Conservation (phyloP, 2,113 vertebrate genomes). For the Hyperopisus bebe region DNA sequence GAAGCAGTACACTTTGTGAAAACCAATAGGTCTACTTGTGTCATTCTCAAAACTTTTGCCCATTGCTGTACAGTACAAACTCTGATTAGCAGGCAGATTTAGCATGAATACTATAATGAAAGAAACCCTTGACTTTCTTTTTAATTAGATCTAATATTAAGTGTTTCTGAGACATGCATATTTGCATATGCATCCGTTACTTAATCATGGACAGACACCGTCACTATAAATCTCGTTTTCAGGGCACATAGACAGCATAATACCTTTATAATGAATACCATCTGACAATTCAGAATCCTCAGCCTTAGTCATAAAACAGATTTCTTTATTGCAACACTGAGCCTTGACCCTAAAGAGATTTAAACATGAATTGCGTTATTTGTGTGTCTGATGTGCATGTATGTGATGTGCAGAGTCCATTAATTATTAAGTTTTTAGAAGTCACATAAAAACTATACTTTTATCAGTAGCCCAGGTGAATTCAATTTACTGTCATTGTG, state of each 20-base stretch:
- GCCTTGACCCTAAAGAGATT: conserved; percentile 13
- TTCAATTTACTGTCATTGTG: background rate
- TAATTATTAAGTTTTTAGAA: background rate
- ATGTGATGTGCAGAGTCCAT: background rate
- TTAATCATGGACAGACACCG: background rate
- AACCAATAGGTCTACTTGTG: too few species aligned
- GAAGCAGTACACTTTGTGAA: too few species aligned
- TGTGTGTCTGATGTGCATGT: background rate
- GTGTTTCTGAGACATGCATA: background rate
- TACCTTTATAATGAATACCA: background rate
- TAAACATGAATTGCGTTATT: background rate
- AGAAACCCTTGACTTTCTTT: background rate
- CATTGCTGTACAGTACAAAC: background rate
- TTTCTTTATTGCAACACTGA: background rate
- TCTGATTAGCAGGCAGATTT: background rate
- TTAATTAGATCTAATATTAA: conserved; percentile 5
- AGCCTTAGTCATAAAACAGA: background rate
- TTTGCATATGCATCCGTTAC: background rate
- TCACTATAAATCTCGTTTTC: background rate
- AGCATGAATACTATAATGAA: background rate
- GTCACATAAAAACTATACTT: background rate
- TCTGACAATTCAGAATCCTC: background rate
- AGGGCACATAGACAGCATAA: background rate
- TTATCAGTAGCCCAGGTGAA: background rate
- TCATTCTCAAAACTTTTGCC: too few species aligned